These are phyloP conservation scores for Egretta garzetta DNA, from an alignment of 2,113 vertebrate species.

Conservation along the genomic window DNA sequence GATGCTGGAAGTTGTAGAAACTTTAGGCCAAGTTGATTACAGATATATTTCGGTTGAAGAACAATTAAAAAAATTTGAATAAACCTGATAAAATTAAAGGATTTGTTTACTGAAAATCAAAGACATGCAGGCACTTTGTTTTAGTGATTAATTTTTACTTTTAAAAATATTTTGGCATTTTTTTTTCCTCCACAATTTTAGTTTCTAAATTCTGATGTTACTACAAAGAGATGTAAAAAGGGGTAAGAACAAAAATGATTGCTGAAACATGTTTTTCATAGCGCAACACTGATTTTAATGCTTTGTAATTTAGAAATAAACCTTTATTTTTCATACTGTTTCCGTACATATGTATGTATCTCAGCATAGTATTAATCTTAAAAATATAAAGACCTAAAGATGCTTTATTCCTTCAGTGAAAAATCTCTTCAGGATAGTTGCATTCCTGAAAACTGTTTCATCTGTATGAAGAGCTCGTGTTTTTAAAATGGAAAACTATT, in stretches of 20 bases:
- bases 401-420: neutral
- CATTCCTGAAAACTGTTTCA: neutral
- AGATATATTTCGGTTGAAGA: neutral
- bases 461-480: neutral
- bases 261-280: neutral
- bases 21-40: neutral
- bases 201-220: neutral
- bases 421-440: neutral
- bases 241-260: neutral
- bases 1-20: neutral
- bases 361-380: neutral
- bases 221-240: neutral
- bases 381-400: neutral
- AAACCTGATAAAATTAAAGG: neutral
- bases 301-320: neutral
- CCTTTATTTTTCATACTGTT: neutral
- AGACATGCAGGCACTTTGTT: rapidly evolving
- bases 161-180: neutral
- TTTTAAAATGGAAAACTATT: neutral
- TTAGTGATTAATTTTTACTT: neutral
- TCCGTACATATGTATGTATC: too few species aligned
- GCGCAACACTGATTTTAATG: neutral
- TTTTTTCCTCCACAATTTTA: neutral
- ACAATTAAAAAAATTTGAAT: neutral
- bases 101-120: neutral